phyloP scores from a whole-genome alignment of 2,888 invertebrate genomes.

The Corythucha ciliata region DNA sequence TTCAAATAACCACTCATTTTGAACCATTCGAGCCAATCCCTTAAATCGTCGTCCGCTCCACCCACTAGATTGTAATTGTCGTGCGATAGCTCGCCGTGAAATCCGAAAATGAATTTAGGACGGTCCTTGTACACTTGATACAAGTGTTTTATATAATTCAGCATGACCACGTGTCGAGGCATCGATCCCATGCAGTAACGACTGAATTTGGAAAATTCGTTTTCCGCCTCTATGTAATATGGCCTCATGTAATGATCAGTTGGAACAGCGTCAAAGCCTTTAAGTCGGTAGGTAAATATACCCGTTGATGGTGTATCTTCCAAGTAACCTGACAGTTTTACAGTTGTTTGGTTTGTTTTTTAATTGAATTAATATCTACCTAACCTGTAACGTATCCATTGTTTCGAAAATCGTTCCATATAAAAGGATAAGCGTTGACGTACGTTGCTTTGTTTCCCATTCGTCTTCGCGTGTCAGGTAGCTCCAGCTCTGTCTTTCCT shows the following conservation, averaged over 20 bases:
- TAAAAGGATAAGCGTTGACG: constrained; percentile 72
- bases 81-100: constrained; percentile 82
- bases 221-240: constrained; percentile 60
- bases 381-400: constrained; percentile 48
- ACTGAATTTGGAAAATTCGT: constrained; percentile 48
- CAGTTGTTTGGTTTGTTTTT: too few relatives aligned
- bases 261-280: constrained; percentile 72
- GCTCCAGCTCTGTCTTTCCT: constrained; percentile 58
- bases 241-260: constrained; percentile 85
- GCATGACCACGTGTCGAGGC: constrained; percentile 41
- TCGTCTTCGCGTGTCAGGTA: constrained; percentile 73
- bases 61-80: constrained; percentile 72
- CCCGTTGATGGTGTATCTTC: constrained; percentile 79
- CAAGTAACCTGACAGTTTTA: constrained; percentile 72
- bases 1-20: constrained; percentile 55
- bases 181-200: constrained; percentile 47
- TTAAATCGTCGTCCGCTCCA: constrained; percentile 64
- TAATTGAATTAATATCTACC: too few relatives aligned
- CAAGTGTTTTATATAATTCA: constrained; percentile 48
- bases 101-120: constrained; percentile 76
- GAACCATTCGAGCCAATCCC: constrained; percentile 55
- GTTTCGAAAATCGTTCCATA: constrained; percentile 68
- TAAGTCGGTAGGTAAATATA: constrained; percentile 81
- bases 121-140: constrained; percentile 53
- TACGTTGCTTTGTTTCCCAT: constrained; percentile 50